These are phyloP conservation scores for Zeugodacus cucurbitae DNA, from an alignment of 1,140 invertebrate species.

Conservation along the genomic window DNA sequence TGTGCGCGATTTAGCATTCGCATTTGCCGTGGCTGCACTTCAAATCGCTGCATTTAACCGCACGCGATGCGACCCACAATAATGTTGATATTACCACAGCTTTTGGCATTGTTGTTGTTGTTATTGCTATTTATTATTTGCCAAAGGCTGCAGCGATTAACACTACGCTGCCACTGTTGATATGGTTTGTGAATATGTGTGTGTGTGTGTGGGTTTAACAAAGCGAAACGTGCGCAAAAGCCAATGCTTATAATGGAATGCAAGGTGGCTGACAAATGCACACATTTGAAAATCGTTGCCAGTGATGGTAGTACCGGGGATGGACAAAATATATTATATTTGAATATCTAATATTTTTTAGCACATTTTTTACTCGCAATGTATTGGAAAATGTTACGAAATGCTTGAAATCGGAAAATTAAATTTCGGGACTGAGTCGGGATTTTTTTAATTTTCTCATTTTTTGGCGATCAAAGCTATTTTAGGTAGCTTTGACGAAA, in stretches of 20 bases:
- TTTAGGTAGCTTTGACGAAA: too few species aligned
- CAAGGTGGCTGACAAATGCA: background rate
- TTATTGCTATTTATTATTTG: background rate
- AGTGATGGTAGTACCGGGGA: background rate
- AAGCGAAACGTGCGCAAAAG: slow-evolving; percentile 31
- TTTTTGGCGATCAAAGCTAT: too few species aligned
- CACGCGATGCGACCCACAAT: slow-evolving; percentile 36
- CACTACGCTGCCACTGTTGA: background rate
- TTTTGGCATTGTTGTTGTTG: background rate
- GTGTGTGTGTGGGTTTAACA: background rate
- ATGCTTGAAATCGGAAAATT: too few species aligned
- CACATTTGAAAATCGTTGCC: background rate
- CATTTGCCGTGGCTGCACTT: slow-evolving; percentile 32
- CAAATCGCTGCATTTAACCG: slow-evolving; percentile 40
- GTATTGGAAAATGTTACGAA: too few species aligned
- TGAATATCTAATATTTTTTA: too few species aligned
- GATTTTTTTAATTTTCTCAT: too few species aligned
- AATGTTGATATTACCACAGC: background rate
- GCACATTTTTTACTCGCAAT: too few species aligned
- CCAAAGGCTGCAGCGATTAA: background rate
- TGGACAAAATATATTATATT: too few species aligned
- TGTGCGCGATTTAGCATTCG: slow-evolving; percentile 18
- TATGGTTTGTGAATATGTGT: background rate
- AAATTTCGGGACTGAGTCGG: too few species aligned
- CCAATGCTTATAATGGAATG: background rate